Evolutionary conservation across 2,888 invertebrate genomes (phyloP), one percentile per base, ranked within the genome.

Genomic region (Carterocephalus palaemon): DNA sequence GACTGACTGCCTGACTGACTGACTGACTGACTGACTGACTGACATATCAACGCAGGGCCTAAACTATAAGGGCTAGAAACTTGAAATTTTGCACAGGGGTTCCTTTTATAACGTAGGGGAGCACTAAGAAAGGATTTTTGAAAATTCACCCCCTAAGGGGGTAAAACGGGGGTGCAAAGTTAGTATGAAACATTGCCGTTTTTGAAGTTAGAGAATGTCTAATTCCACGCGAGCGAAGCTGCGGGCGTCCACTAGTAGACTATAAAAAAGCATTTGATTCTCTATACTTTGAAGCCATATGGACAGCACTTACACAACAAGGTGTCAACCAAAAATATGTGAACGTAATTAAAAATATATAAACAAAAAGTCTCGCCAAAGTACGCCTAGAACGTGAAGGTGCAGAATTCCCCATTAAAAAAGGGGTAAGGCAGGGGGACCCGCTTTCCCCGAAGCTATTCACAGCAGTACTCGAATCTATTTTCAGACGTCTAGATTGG

Each of bases 351-450:
- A 22, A 31, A 13, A 16, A 20, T 16, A 45, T 50, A 19, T 40
- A 45, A 22, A 23, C 13, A 26, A 33, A 40, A 15, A 32, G 47
- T 9, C 34, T 23, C 9, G 36, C 28, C 4, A 24, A 13, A 40
- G 26, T 47, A 5, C 33, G 42, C 4, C 7, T 48, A 8, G 42
- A 42, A 26, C 19, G n/a, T 8, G 26, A 33, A 38, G 38, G 48
- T 7, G n/a, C 23, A 8, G 5, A 22, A 15, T 48, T 46, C 12
- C 33, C 29, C 4, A 36, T 48, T 17, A n/a, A 36, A 9, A 41
- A 13, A 42, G 41, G 41, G 13, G 50, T 47, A 7, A 34, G 45
- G 9, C 48, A 48, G 37, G 48, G 40, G 5, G 50, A 48, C 22
- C 40, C 45, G 5, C 9, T 50, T 2, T 49, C 49, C 8, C 47